Evolutionary conservation across 2,888 invertebrate genomes (phyloP).

Genomic region (Pseudococcus viburni): DNA sequence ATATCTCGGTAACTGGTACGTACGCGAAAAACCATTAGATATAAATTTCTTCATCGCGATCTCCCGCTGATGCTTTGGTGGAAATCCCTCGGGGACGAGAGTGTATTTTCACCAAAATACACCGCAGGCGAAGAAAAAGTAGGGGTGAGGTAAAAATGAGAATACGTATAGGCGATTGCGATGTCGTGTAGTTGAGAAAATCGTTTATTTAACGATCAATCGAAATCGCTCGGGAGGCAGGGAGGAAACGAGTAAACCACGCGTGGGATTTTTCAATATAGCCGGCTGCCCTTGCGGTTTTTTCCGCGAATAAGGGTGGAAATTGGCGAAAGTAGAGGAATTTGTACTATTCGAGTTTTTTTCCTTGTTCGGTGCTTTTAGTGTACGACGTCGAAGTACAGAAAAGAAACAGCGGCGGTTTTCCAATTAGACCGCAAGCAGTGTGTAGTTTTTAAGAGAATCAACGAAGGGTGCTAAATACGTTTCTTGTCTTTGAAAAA

Average conservation of each 20-base stretch:
- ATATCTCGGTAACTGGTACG: constrained; percentile 15
- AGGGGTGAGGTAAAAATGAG: not conserved
- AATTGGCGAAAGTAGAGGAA: constrained; percentile 13
- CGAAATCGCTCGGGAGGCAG: not conserved
- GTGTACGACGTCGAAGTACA: not conserved
- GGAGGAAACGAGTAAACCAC: not conserved
- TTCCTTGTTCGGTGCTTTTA: not conserved
- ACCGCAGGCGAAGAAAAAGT: constrained; percentile 4
- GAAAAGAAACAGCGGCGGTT: constrained; percentile 20
- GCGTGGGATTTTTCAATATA: constrained; percentile 42
- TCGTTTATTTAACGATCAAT: constrained; percentile 47
- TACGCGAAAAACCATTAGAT: constrained; percentile 2
- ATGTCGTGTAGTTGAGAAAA: not conserved
- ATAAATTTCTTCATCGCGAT: constrained; percentile 13
- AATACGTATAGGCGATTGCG: not conserved
- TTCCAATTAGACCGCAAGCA: constrained; percentile 65
- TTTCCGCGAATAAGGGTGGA: not conserved
- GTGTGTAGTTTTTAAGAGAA: constrained; percentile 63
- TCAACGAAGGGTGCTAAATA: constrained; percentile 65
- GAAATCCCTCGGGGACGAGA: not conserved
- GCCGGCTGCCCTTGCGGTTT: not conserved
- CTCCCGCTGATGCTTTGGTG: not conserved
- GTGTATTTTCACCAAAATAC: constrained; percentile 12
- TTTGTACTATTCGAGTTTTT: constrained; percentile 28
- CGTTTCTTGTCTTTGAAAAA: constrained; percentile 63